Percentiles rank a stretch among this genome's conserved stretches.
These are phyloP conservation scores for Rhopilema esculentum DNA, from an alignment of 30 jellyfish, hydroid and myxozoan species.

Conservation along the genomic window DNA sequence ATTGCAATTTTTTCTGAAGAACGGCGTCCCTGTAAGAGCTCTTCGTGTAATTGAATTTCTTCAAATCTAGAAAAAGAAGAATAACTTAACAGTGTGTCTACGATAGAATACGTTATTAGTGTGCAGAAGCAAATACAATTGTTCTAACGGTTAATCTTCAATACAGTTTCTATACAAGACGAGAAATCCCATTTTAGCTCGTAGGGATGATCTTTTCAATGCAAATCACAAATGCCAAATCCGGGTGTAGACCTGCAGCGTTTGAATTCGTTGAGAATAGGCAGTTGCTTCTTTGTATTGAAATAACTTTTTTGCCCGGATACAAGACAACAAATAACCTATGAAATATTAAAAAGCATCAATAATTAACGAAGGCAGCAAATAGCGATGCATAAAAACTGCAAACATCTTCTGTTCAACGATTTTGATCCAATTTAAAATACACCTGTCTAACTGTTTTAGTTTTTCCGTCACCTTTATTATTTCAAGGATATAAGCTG, in stretches of 20 bases:
- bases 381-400: constrained; percentile 45
- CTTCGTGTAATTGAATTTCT: not conserved
- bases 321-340: constrained; percentile 28
- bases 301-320: constrained; percentile 25
- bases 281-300: constrained; percentile 36
- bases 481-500: not conserved
- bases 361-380: constrained; percentile 11
- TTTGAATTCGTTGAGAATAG: not conserved
- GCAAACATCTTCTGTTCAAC: constrained; percentile 5
- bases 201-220: not conserved
- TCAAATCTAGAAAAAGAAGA: not conserved
- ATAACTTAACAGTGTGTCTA: not conserved
- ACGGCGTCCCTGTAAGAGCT: not conserved
- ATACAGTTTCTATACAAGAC: constrained; percentile 29
- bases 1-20: not conserved
- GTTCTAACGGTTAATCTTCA: constrained; percentile 10
- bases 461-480: not conserved
- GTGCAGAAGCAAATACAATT: not conserved
- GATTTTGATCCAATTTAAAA: constrained; percentile 19
- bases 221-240: constrained; percentile 7
- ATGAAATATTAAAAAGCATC: constrained; percentile 4
- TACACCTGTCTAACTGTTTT: constrained; percentile 19
- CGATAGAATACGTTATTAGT: not conserved
- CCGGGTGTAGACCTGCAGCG: not conserved
- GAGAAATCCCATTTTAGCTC: not conserved